phyloP scores from a whole-genome alignment of 1,140 invertebrate genomes.

The Scaptomyza hsui region DNA sequence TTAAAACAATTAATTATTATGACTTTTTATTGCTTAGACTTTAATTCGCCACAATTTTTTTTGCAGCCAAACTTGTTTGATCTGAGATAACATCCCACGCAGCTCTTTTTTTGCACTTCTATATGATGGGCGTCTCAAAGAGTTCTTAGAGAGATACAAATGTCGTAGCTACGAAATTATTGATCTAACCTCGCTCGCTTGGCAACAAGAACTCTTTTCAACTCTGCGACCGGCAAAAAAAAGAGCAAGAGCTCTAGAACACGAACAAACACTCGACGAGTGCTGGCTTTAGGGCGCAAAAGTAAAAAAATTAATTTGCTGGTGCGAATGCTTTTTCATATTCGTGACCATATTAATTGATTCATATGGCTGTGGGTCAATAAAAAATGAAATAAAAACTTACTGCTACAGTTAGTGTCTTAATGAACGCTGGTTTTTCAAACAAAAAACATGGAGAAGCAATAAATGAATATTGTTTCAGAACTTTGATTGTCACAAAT shows the following conservation, averaged over 20 bases:
- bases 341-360: slow-evolving; percentile 67
- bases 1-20: slow-evolving; percentile 69
- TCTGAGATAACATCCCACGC: slow-evolving; percentile 45
- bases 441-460: slow-evolving; percentile 31
- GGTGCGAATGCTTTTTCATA: slow-evolving; percentile 34
- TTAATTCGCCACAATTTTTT: slow-evolving; percentile 15
- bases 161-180: slow-evolving; percentile 6
- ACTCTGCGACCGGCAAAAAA: slow-evolving; percentile 26
- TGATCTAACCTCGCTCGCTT: slow-evolving; percentile 34
- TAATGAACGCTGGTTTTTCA: slow-evolving; percentile 55
- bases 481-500: slow-evolving; percentile 46
- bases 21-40: slow-evolving; percentile 59
- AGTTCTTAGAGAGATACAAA: slow-evolving; percentile 10
- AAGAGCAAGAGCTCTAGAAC: slow-evolving; percentile 59
- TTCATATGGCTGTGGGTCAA: slow-evolving; percentile 54
- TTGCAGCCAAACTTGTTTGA: slow-evolving; percentile 48
- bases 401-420: slow-evolving; percentile 30
- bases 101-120: slow-evolving; percentile 4
- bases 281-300: slow-evolving; percentile 40
- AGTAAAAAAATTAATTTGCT: slow-evolving; percentile 64
- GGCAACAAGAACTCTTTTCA: slow-evolving; percentile 14
- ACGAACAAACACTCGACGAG: slow-evolving; percentile 60
- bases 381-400: slow-evolving; percentile 34
- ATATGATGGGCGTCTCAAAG: slow-evolving; percentile 25
- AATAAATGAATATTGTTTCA: slow-evolving; percentile 34